A percentile compares a stretch with the other conserved stretches of the same genome.
These are phyloP conservation scores for Eptatretus atami DNA, from an alignment of 2,797 vertebrate genomes.

Conservation along the genomic window DNA sequence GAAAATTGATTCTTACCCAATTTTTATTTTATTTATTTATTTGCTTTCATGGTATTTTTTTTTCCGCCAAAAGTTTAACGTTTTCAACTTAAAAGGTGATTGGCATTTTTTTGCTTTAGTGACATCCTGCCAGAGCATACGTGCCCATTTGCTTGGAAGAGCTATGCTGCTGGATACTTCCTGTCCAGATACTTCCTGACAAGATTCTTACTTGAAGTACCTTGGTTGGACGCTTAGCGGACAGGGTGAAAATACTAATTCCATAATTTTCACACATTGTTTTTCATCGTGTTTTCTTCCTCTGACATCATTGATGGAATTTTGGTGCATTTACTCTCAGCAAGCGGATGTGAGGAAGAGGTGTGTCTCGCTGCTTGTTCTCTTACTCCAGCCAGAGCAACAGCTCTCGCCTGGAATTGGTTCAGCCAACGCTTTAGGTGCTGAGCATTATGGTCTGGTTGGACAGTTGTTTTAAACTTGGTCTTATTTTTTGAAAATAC, in stretches of 20 bases:
- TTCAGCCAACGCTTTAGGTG: conserved; percentile 2
- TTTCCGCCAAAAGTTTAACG: no score
- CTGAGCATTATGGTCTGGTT: not conserved
- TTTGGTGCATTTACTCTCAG: not conserved
- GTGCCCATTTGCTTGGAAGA: conserved; percentile 38
- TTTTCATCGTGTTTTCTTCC: not conserved
- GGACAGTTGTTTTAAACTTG: no score
- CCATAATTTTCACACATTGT: not conserved
- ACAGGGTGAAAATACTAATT: conserved; percentile 25
- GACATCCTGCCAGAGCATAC: conserved; percentile 36
- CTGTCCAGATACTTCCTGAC: conserved; percentile 32
- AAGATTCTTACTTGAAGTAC: conserved; percentile 49
- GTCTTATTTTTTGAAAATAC: no score
- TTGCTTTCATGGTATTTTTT: no score
- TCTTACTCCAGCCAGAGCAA: not conserved
- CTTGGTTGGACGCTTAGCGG: conserved; percentile 54
- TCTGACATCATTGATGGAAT: not conserved
- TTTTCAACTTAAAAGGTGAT: no score
- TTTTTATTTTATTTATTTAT: no score
- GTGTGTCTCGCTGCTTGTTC: not conserved
- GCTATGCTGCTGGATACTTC: conserved; percentile 35
- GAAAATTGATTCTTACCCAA: no score
- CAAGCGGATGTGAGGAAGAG: not conserved
- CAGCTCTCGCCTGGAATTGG: not conserved
- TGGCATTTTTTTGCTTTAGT: conserved; percentile 10